Conservation (phyloP, 2,888 invertebrate species). For the Vesta saturnalis region DNA sequence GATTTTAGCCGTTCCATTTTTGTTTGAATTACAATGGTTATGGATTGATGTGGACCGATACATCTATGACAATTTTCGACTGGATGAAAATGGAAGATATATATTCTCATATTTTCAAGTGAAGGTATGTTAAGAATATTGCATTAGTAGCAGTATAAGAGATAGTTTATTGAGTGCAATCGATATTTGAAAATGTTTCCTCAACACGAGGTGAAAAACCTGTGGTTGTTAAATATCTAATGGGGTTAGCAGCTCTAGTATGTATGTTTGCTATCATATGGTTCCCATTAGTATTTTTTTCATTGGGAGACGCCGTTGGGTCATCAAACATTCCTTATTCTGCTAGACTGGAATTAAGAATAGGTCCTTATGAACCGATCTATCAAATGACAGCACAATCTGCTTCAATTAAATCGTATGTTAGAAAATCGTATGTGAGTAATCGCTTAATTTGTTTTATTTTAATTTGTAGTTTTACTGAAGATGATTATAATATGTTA, state of each 20-base stretch:
- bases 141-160: conserved; percentile 40
- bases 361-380: conserved; percentile 93
- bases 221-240: conserved; percentile 83
- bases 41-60: conserved; percentile 99
- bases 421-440: conserved; percentile 34
- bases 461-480: conserved; percentile 68
- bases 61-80: conserved; percentile 97
- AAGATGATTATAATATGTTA: conserved; percentile 70
- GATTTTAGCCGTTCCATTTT: conserved; percentile 96
- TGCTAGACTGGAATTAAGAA: conserved; percentile 82
- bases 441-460: no score
- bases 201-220: conserved; percentile 88
- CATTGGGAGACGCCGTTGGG: conserved; percentile 93
- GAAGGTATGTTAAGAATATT: no score
- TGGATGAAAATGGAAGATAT: conserved; percentile 99
- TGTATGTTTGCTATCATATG: conserved; percentile 94
- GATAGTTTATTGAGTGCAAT: conserved; percentile 75
- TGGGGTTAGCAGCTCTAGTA: conserved; percentile 89
- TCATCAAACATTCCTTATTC: conserved; percentile 87
- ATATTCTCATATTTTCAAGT: conserved; percentile 92
- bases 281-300: conserved; percentile 97
- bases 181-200: conserved; percentile 89
- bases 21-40: conserved; percentile 96
- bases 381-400: conserved; percentile 91
- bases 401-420: conserved; percentile 74